Percentiles rank a stretch among this genome's conserved stretches.
Evolutionary conservation across 2,888 invertebrate species (phyloP).

Genomic region (Falcaria lacertinaria): DNA sequence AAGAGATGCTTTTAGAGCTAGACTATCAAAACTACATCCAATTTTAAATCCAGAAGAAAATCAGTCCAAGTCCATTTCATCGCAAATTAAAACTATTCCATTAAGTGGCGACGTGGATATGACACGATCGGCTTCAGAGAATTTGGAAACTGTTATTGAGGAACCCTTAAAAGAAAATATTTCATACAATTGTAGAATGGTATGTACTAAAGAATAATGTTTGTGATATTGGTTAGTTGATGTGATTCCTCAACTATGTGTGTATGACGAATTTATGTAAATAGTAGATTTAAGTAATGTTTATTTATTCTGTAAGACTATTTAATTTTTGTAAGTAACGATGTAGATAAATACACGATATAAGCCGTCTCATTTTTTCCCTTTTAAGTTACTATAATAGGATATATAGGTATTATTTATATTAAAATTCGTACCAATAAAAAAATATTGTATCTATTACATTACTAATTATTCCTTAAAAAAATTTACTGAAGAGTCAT

Average conservation of each 20-base stretch:
- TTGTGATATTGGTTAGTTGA: too few relatives aligned
- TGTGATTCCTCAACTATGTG: too few relatives aligned
- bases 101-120: conserved; percentile 20
- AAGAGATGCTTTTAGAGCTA: conserved; percentile 33
- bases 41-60: background rate
- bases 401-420: too few relatives aligned
- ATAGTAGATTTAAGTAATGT: background rate
- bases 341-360: background rate
- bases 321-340: background rate
- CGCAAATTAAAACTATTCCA: background rate
- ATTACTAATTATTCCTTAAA: too few relatives aligned
- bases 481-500: too few relatives aligned
- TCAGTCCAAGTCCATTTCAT: background rate
- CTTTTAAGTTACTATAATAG: too few relatives aligned
- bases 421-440: too few relatives aligned
- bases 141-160: conserved; percentile 16
- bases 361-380: too few relatives aligned
- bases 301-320: background rate
- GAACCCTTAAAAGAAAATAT: conserved; percentile 50
- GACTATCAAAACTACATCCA: conserved; percentile 18
- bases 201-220: conserved; percentile 44
- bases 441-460: too few relatives aligned
- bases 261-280: background rate
- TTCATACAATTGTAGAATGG: conserved; percentile 58
- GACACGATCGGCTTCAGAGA: conserved; percentile 38